Conservation (phyloP, 2,888 invertebrate genomes). For the Clostera curtula region DNA sequence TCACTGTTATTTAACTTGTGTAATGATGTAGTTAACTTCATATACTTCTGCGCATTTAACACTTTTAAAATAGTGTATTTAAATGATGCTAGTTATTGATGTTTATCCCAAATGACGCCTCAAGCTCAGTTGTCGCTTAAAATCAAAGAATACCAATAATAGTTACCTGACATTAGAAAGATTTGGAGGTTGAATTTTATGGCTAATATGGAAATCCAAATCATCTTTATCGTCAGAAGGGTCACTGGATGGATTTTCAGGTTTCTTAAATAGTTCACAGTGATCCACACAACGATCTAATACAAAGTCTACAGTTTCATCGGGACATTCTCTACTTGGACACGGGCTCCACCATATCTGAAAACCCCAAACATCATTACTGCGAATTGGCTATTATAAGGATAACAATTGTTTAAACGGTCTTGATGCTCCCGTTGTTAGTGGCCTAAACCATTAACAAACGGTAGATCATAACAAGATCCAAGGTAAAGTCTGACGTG, state of each 20-base stretch:
- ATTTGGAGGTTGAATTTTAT: slow-evolving; percentile 57
- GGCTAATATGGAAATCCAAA: slow-evolving; percentile 71
- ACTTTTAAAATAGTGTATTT: too few relatives aligned
- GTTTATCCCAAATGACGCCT: too few relatives aligned
- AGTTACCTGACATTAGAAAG: slow-evolving; percentile 51
- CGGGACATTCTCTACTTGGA: slow-evolving; percentile 85
- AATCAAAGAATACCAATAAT: neutral
- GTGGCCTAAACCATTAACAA: slow-evolving; percentile 6
- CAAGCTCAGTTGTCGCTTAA: too few relatives aligned
- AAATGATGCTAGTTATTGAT: too few relatives aligned
- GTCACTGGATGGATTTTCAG: slow-evolving; percentile 50
- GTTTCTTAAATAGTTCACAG: slow-evolving; percentile 74
- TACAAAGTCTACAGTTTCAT: slow-evolving; percentile 81
- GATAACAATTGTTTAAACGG: too few relatives aligned
- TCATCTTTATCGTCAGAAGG: slow-evolving; percentile 66
- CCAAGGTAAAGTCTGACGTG: slow-evolving; percentile 32
- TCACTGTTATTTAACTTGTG: slow-evolving; percentile 31
- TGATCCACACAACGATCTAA: slow-evolving; percentile 83
- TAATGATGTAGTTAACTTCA: slow-evolving; percentile 15
- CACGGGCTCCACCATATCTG: slow-evolving; percentile 91
- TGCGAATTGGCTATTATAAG: neutral
- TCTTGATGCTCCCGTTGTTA: too few relatives aligned
- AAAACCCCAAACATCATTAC: slow-evolving; percentile 8
- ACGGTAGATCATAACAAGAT: slow-evolving; percentile 18
- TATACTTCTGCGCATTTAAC: slow-evolving; percentile 11